Percentiles rank a stretch among this genome's conserved stretches.
Conservation (phyloP, 2,113 vertebrate species). For the Vimba vimba region DNA sequence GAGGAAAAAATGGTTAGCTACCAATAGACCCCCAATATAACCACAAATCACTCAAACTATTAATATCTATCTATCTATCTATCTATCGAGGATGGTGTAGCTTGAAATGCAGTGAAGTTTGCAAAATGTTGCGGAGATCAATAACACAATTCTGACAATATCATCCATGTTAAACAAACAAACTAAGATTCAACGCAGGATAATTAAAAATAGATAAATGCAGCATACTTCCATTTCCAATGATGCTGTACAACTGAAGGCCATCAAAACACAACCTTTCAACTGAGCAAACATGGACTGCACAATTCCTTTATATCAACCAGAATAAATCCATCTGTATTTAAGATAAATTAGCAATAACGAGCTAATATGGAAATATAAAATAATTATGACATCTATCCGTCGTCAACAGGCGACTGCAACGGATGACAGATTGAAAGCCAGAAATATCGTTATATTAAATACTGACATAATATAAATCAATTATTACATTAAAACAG, state of each 20-base stretch:
- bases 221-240: background rate
- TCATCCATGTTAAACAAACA: background rate
- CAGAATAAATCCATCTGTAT: too few species aligned
- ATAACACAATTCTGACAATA: background rate
- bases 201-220: constrained; percentile 2
- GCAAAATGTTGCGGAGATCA: background rate
- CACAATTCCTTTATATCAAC: background rate
- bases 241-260: background rate
- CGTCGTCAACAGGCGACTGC: background rate
- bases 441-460: background rate
- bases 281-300: background rate
- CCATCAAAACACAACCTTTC: background rate
- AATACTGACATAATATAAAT: background rate
- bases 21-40: background rate
- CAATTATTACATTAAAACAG: background rate
- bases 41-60: background rate
- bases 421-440: constrained; percentile 13
- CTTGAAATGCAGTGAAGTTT: background rate
- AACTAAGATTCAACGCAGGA: background rate
- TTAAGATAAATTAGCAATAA: background rate
- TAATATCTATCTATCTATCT: background rate
- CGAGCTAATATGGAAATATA: background rate
- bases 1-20: background rate
- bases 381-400: constrained; percentile 13
- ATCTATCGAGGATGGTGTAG: background rate